A percentile compares a stretch with the other conserved stretches of the same genome.
These are phyloP conservation scores for Diorhabda sublineata DNA, from an alignment of 1,140 invertebrate species.

Conservation along the genomic window DNA sequence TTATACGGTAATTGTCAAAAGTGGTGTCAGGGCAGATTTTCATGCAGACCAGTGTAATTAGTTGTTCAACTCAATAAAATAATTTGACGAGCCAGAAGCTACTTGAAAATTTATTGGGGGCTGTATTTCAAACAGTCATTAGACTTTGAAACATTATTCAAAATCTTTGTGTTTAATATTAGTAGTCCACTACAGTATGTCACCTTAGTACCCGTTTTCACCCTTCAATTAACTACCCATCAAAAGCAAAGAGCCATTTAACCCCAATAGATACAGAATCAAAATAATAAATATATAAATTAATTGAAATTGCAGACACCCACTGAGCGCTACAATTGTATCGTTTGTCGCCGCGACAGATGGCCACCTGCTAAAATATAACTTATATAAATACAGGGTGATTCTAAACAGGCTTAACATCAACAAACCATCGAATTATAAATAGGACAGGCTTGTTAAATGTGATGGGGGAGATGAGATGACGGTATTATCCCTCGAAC, in stretches of 20 bases:
- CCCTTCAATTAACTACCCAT: background rate
- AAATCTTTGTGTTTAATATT: no score
- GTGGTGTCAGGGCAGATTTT: no score
- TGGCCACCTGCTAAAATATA: conserved; percentile 38
- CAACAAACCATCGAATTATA: conserved; percentile 39
- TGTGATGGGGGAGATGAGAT: conserved; percentile 22
- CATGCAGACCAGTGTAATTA: no score
- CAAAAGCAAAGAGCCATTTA: background rate
- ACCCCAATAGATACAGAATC: background rate
- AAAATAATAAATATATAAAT: conserved; percentile 23
- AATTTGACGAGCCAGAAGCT: no score
- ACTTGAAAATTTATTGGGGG: no score
- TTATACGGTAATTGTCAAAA: no score
- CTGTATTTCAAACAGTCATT: no score
- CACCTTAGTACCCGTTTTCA: background rate
- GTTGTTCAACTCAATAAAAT: no score
- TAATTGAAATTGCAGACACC: conserved; percentile 22
- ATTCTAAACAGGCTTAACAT: conserved; percentile 34
- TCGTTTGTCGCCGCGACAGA: conserved; percentile 28
- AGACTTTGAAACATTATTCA: no score
- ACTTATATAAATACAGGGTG: conserved; percentile 37
- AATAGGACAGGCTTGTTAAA: conserved; percentile 29
- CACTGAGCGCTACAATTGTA: conserved; percentile 13
- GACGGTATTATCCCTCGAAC: conserved; percentile 19
- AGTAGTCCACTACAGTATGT: no score